Percentiles rank a stretch among this genome's conserved stretches.
Conservation (phyloP, 2,797 vertebrate genomes). For the Phoxinus dragarum region DNA sequence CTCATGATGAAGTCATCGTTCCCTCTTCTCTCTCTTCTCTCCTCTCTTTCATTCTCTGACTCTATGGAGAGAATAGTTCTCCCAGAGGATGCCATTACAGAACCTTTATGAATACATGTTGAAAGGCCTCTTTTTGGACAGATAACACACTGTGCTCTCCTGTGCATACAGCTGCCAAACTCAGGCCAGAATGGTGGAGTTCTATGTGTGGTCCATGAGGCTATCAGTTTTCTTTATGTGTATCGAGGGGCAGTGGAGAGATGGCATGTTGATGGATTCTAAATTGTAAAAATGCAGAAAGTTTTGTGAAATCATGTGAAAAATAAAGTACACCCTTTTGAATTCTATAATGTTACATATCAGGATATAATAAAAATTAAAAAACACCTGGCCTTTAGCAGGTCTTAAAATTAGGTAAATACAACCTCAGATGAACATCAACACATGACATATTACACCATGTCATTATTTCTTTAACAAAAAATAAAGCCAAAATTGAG, state of each 20-base stretch:
- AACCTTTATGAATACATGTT: constrained; percentile 82
- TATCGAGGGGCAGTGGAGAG: not conserved
- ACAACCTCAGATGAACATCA: too few relatives aligned
- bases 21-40: constrained; percentile 50
- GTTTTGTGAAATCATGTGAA: too few relatives aligned
- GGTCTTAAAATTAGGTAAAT: too few relatives aligned
- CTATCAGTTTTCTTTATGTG: not conserved
- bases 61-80: constrained; percentile 70
- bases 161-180: constrained; percentile 25
- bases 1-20: constrained; percentile 79
- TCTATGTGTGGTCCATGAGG: constrained; percentile 31
- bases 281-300: too few relatives aligned
- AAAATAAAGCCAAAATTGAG: too few relatives aligned
- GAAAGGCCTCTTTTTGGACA: constrained; percentile 68
- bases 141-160: constrained; percentile 25
- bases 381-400: too few relatives aligned
- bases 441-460: too few relatives aligned
- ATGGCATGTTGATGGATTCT: not conserved
- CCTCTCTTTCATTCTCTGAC: constrained; percentile 43
- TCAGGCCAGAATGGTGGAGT: not conserved
- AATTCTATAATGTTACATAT: too few relatives aligned
- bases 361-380: too few relatives aligned
- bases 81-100: constrained; percentile 83
- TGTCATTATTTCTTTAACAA: too few relatives aligned
- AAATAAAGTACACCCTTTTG: too few relatives aligned